Percentiles rank a stretch among this genome's conserved stretches.
These are phyloP conservation scores for Drosophila neutralis DNA, from an alignment of 2,888 invertebrate genomes.

Conservation along the genomic window DNA sequence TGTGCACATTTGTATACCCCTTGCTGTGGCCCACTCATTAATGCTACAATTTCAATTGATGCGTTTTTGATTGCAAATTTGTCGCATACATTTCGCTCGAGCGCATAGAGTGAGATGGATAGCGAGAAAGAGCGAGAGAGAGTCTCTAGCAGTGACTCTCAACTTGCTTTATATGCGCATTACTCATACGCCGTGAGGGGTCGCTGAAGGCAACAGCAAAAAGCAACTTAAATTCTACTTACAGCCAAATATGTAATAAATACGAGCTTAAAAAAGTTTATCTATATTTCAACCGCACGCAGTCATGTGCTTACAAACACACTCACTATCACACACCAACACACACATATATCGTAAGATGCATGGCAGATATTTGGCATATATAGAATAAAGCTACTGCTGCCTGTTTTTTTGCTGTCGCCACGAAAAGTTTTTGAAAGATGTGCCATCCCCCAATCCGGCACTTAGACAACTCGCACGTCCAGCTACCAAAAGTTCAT, in stretches of 20 bases:
- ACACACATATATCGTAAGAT: slow-evolving; percentile 5
- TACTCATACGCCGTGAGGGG: slow-evolving; percentile 67
- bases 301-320: slow-evolving; percentile 63
- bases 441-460: slow-evolving; percentile 60
- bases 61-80: slow-evolving; percentile 79
- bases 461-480: slow-evolving; percentile 70
- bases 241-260: slow-evolving; percentile 81
- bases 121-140: not conserved
- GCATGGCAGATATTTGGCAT: slow-evolving; percentile 46
- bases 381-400: slow-evolving; percentile 48
- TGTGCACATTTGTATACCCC: slow-evolving; percentile 31
- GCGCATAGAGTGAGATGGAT: slow-evolving; percentile 36
- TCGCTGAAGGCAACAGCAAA: slow-evolving; percentile 38
- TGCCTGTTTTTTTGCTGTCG: slow-evolving; percentile 74
- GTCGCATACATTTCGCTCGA: slow-evolving; percentile 69
- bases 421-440: slow-evolving; percentile 73
- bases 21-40: slow-evolving; percentile 40
- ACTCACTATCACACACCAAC: slow-evolving; percentile 27
- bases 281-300: slow-evolving; percentile 80
- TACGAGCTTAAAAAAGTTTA: slow-evolving; percentile 80
- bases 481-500: slow-evolving; percentile 74
- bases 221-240: slow-evolving; percentile 81
- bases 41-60: slow-evolving; percentile 67
- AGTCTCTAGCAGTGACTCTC: slow-evolving; percentile 9
- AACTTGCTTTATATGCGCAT: slow-evolving; percentile 41